Evolutionary conservation across 2,113 vertebrate species (phyloP).

Genomic region (Carassius gibelio): DNA sequence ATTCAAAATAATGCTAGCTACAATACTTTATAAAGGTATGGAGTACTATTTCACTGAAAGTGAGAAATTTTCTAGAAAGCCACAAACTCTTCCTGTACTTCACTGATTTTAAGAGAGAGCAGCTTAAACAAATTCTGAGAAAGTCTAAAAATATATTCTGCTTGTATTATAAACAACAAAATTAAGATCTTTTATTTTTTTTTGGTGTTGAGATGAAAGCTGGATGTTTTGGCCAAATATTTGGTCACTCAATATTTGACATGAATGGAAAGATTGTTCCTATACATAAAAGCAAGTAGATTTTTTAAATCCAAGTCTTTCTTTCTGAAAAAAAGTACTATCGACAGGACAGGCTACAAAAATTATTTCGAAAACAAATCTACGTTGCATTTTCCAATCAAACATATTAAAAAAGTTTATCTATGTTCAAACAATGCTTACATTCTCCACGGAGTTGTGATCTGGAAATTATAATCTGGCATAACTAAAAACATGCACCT

Average conservation of each 20-base stretch:
- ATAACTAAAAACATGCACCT: not conserved
- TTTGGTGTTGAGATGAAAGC: no score
- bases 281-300: no score
- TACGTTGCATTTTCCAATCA: no score
- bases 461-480: no score
- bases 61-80: not conserved
- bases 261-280: no score
- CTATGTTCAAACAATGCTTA: not conserved
- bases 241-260: not conserved
- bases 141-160: not conserved
- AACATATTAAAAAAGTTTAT: no score
- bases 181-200: no score
- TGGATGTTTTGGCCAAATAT: no score
- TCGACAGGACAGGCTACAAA: not conserved
- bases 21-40: not conserved
- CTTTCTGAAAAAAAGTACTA: no score
- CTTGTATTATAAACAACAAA: no score
- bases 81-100: not conserved
- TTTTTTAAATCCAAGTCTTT: no score
- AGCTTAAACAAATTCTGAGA: not conserved
- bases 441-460: not conserved
- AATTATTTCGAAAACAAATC: not conserved
- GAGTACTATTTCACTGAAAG: not conserved
- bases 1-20: not conserved
- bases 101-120: not conserved